phyloP scores from a whole-genome alignment of 2,888 invertebrate species.

The Hypsopygia costalis region DNA sequence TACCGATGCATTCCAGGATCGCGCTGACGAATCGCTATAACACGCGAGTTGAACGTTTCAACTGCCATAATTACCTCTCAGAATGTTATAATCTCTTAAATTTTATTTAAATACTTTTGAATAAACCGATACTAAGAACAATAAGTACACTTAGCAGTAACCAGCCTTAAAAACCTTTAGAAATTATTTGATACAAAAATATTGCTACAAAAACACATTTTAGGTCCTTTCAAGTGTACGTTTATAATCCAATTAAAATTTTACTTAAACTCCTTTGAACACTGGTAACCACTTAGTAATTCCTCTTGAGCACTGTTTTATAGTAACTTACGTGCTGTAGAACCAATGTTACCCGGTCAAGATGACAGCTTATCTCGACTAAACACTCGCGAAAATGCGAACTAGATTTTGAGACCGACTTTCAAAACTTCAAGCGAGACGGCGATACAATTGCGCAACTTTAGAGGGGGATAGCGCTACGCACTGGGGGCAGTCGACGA shows the following conservation, averaged over 20 bases:
- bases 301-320: conserved; percentile 11
- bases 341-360: conserved; percentile 48
- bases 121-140: too few species aligned
- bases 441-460: conserved; percentile 55
- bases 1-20: neutral
- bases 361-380: conserved; percentile 45
- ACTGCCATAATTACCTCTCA: too few species aligned
- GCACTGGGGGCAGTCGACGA: conserved; percentile 34
- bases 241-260: neutral
- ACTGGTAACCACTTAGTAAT: conserved; percentile 20
- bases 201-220: too few species aligned
- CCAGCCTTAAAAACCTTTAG: too few species aligned
- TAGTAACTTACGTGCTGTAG: conserved; percentile 63
- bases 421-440: conserved; percentile 40
- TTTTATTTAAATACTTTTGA: too few species aligned
- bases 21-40: neutral
- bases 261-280: neutral
- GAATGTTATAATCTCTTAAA: too few species aligned
- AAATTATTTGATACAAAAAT: too few species aligned
- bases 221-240: too few species aligned
- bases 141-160: too few species aligned
- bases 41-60: too few species aligned
- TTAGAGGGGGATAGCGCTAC: conserved; percentile 49
- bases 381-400: conserved; percentile 55
- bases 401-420: conserved; percentile 31